Evolutionary conservation across 2,113 vertebrate species (phyloP), one percentile per base, ranked within the genome.

Genomic region (Heterocephalus glaber): DNA sequence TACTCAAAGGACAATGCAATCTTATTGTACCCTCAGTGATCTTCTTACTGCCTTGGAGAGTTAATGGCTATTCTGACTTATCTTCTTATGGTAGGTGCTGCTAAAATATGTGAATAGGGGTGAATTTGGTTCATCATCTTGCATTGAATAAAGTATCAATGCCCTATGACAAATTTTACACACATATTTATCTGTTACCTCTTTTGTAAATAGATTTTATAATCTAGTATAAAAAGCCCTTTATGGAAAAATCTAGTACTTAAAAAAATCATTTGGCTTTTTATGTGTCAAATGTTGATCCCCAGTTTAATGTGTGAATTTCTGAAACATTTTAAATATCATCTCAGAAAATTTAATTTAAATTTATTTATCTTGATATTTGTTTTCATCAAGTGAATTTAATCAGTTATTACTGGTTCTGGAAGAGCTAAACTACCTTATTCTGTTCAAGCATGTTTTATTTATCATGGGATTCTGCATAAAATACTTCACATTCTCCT

Each of bases 261-360:
- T 97, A 97, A 98, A 98, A 95, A 95, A 93, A 92, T 94, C 91
- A 83, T 92, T 98, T 97, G 92, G 94, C 96, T 98, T 96, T 98
- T 98, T 98, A 98, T 98, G 97, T 98, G 98, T 96, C 87, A 97
- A 97, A 96, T 38, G 49, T 97, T 97, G 93, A 76, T 98, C 93
- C 98, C 91, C 9, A 97, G 95, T 96, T 98, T 97, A 97, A 97
- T 91, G 96, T 97, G 95, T 97, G 49, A 96, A 97, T 83, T 97
- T 96, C 97, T 97, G 95, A 98, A 95, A 97, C 94, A 91, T 77
- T 81, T 87, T 97, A 97, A 94, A 97, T 97, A 93, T 97, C 97
- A 80, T 93, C 96, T 95, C 49, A 87, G 77, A 91, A 95, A 90
- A 96, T 92, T 93, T 81, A 56, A 8, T 35, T 85, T 66, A 76